Percentiles rank a stretch among this genome's conserved stretches.
phyloP scores from a whole-genome alignment of 2,113 vertebrate genomes.

The Cephalopterus ornatus region DNA sequence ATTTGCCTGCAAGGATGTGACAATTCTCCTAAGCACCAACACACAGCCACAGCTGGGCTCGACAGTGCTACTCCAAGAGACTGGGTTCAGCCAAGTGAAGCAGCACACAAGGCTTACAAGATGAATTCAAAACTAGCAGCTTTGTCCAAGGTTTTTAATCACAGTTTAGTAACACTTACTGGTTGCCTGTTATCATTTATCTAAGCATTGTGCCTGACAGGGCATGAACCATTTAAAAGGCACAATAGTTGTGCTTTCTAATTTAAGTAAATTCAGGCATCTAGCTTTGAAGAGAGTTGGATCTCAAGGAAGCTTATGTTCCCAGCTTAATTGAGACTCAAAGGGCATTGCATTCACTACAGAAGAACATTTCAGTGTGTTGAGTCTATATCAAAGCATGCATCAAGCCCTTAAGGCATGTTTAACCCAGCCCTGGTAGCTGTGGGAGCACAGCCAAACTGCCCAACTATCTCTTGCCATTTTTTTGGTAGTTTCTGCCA shows the following conservation, averaged over 20 bases:
- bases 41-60: background rate
- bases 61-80: background rate
- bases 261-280: background rate
- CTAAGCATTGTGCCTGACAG: background rate
- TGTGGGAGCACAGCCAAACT: background rate
- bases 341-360: background rate
- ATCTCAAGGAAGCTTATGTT: background rate
- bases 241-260: background rate
- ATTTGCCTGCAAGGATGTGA: background rate
- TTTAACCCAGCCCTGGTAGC: background rate
- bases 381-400: background rate
- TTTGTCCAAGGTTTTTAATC: background rate
- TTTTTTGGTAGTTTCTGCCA: background rate
- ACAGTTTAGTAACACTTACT: background rate
- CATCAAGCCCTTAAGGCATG: background rate
- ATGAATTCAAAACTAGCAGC: background rate
- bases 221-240: background rate
- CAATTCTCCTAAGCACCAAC: background rate
- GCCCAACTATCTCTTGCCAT: background rate
- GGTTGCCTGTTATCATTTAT: background rate
- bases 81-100: background rate
- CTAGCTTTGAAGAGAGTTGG: background rate
- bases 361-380: background rate
- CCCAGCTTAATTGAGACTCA: background rate
- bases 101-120: background rate